Evolutionary conservation across 1,140 invertebrate species (phyloP), one percentile per base, ranked within the genome.

Genomic region (Neocloeon triangulifer): DNA sequence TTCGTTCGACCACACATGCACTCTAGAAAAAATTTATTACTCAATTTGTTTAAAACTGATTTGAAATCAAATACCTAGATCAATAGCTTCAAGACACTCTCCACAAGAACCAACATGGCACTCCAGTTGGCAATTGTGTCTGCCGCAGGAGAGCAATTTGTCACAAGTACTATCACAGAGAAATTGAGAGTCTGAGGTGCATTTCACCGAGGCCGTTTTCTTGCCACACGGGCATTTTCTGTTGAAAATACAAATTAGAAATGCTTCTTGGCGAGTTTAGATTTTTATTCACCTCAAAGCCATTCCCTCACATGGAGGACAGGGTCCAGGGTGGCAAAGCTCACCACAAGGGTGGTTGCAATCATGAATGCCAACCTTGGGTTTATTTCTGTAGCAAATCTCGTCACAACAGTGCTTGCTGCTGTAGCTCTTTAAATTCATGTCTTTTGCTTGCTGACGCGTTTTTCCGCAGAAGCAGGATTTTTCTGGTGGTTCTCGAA

Each of bases 341-440:
- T 86, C 49, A 3, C 66, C 80, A 50, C 89, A 95, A 2, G 66
- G 69, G 52, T 95, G 88, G 1, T 62, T 54, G 49, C 88, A 94
- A 37, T 50, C 50, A 32, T 33, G 49, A 36, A 30, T 16, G 37
- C 32, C 16, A 66, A 57, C 5, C n/a, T n/a, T n/a, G n/a, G n/a
- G n/a, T 10, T 29, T 14, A 16, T 50, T 47, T 15, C 71, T 67
- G 14, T 66, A 66, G 47, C 89, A 95, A 0, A 75, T 53, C 36
- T 86, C 71, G 2, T 86, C 86, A 54, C 88, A 95, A 9, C 76
- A 78, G 50, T 94, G 89, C 0, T 88, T 77, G 13, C 69, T 62
- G 16, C 75, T 69, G 12, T 67, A 66, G 2, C 73, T 64, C 45
- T 70, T 72, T 53, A 66, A 71, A 32, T 71, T 64, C 3, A 74